Base-by-base conservation (phyloP, 2,113 vertebrate species). In the Lathamus discolor region DNA sequence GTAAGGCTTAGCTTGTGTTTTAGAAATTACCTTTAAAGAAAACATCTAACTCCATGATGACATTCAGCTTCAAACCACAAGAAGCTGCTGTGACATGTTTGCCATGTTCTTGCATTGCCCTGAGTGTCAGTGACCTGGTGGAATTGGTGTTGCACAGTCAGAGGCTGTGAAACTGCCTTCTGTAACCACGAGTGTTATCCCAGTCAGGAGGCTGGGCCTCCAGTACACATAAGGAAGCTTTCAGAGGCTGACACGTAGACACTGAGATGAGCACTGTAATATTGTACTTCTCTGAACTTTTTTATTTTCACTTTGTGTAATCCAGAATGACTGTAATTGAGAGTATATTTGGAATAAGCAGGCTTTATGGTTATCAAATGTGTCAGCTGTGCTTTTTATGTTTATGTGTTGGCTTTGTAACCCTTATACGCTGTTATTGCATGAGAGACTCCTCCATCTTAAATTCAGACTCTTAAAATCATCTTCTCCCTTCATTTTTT, bases 1-100 rank as follows among this genome's bases (percentile, higher is more conserved):
- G 33, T 55, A 37, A 10, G 48, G 25, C 55, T 76, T 46, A 24
- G 28, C 39, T 69, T 37, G 9, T 0, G 4, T 33, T 68, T 29
- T 28, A 6, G 23, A 31, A 49, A 1, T 49, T 59, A 33, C 12
- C 51, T 25, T 48, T 51, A 20, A 9, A 33, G 29, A 14, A 37
- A 55, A 16, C 5, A 16, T 25, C 12, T 6, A 0, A 0, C 18
- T 43, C 1, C 3, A 0, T 0, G 24, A 16, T 10, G 62, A 4
- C 31, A 5, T 13, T 55, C 11, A 14, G 25, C 67, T 49, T 44
- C 37, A 17, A 29, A 11, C 4, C 49, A 0, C 17, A 2, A 2
- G 57, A 2, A 63, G 51, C 33, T 49, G 68, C 70, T 6, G 3
- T 17, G 59, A 3, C 9, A 0, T 0, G 2, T 10, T 64, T 17